Evolutionary conservation across 2,797 vertebrate species (phyloP).

Genomic region (Betta splendens): DNA sequence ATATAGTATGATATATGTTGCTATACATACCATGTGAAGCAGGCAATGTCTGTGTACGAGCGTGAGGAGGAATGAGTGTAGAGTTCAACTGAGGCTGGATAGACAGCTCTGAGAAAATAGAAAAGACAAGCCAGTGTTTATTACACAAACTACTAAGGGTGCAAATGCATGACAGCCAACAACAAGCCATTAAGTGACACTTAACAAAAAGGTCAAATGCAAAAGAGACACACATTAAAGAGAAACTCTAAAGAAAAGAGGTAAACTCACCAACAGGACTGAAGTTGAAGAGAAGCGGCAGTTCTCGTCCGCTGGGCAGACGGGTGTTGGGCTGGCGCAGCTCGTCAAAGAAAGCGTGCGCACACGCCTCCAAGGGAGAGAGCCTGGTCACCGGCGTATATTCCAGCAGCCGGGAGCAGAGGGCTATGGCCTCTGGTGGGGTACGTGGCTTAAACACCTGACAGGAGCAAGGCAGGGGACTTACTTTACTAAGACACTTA

Average conservation of each 20-base stretch:
- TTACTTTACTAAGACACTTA: not conserved
- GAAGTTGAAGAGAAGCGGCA: constrained; percentile 94
- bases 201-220: not conserved
- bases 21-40: constrained; percentile 79
- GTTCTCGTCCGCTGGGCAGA: constrained; percentile 89
- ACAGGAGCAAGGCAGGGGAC: not conserved
- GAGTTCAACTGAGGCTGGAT: constrained; percentile 93
- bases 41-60: constrained; percentile 86
- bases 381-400: constrained; percentile 93
- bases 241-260: not conserved
- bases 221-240: not conserved
- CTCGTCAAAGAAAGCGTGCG: constrained; percentile 93
- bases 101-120: constrained; percentile 85
- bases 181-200: not conserved
- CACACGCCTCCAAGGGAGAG: constrained; percentile 91
- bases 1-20: not conserved
- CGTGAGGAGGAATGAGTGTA: constrained; percentile 93
- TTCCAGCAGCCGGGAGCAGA: constrained; percentile 93
- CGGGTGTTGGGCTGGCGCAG: constrained; percentile 88
- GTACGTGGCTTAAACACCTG: constrained; percentile 93
- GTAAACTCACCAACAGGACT: constrained; percentile 87
- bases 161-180: not conserved
- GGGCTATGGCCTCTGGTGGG: constrained; percentile 90
- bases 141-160: not conserved
- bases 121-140: constrained; percentile 21